phyloP scores from a whole-genome alignment of 2,797 vertebrate genomes.

The Erpetoichthys calabaricus region DNA sequence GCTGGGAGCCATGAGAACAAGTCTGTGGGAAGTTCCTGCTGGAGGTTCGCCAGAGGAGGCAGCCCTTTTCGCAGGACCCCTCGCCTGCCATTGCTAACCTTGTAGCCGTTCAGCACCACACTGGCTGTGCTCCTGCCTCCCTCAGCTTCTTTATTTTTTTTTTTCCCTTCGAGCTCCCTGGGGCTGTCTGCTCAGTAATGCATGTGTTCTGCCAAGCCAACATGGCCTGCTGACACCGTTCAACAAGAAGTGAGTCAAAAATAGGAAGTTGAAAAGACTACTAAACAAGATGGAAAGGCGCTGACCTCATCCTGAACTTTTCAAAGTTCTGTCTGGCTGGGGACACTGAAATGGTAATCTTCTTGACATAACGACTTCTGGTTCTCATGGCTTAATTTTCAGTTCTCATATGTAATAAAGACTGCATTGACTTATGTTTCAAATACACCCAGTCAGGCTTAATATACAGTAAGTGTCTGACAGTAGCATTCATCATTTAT shows the following conservation, averaged over 20 bases:
- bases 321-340: no score
- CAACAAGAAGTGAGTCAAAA: neutral
- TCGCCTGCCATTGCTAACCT: conserved; percentile 35
- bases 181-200: conserved; percentile 6
- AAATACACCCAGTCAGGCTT: no score
- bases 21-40: conserved; percentile 39
- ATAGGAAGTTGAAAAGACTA: conserved; percentile 1
- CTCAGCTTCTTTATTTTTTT: neutral
- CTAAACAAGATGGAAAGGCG: neutral
- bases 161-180: conserved; percentile 10
- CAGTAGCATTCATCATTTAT: no score
- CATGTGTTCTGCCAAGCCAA: conserved; percentile 24
- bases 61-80: conserved; percentile 50
- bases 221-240: conserved; percentile 18
- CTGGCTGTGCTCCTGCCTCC: conserved; percentile 11
- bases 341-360: no score
- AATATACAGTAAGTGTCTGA: no score
- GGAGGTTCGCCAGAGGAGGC: conserved; percentile 48
- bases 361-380: no score
- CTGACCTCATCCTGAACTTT: no score
- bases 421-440: no score
- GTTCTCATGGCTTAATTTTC: no score
- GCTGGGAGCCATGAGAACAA: conserved; percentile 51
- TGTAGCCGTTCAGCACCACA: conserved; percentile 16
- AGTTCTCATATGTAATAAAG: no score